Base-by-base conservation (phyloP, 2,888 invertebrate genomes). In the Lithophane ornitopus region DNA sequence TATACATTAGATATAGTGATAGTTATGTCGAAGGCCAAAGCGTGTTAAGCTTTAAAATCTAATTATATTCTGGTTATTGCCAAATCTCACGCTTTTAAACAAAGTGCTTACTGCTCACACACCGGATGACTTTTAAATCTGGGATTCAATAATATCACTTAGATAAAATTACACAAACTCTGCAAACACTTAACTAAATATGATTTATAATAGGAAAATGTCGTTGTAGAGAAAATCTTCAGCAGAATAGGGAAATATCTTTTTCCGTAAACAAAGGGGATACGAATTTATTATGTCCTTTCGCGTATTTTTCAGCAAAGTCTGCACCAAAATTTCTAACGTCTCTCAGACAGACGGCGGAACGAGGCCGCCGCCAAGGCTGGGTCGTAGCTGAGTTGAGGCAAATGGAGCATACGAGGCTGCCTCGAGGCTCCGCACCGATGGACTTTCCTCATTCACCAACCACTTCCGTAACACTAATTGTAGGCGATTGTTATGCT, bases 391-490 rank as follows among this genome's bases (percentile, higher is more conserved):
- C 74, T 68, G 80, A 85, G 88, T 90, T 87, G 90, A 92, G 92
- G 93, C 90, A 89, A 91, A 90, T 86, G 87, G 86, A 86, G 74
- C 86, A 89, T 81, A 78, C 85, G 91, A 94, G 94, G 94, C 91
- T 91, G 87, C 74, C 63, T 74, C 94, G 91, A 93, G 93, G 92
- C 88, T 90, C 79, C 74, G 68, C 61, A 81, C 67, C 75, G 83
- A 76, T 90, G 90, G 92, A 88, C 94, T 95, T 95, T 95, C 95
- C 95, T 95, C 90, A 91, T 91, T 76, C 59, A 87, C 80, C 77
- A 63, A 26, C 69, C 65, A 86, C 91, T 93, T 93, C 93, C 93
- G 91, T 88, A 85, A 89, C 85, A 89, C 91, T 90, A 91, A 90
- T 88, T 84, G 85, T 82, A 74, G 76, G 84, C 89, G 79, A 92